A percentile compares a stretch with the other conserved stretches of the same genome.
These are phyloP conservation scores for Akabosia matsudoensis DNA, from an alignment of 1,140 invertebrate species.

Conservation along the genomic window DNA sequence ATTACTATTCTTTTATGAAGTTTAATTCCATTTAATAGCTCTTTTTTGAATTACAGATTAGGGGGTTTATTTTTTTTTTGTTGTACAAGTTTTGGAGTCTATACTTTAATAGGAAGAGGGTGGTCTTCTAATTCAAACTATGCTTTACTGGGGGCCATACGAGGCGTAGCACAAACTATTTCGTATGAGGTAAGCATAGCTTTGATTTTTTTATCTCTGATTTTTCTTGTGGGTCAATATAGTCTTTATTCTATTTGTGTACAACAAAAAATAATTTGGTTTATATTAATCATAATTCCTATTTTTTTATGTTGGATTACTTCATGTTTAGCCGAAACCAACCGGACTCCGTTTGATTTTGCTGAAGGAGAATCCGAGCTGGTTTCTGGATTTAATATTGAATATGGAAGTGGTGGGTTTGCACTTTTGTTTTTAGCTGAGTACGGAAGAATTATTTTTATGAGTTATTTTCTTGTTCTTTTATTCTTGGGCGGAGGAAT, in stretches of 20 bases:
- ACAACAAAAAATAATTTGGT: conserved; percentile 55
- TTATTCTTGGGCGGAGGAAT: conserved; percentile 56
- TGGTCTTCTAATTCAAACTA: conserved; percentile 67
- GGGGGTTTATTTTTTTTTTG: conserved; percentile 57
- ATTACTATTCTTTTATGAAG: conserved; percentile 57
- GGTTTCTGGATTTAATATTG: conserved; percentile 72
- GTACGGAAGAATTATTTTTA: conserved; percentile 67
- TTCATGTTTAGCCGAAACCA: conserved; percentile 65
- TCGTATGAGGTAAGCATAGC: conserved; percentile 65
- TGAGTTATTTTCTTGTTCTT: conserved; percentile 57
- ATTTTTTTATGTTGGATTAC: conserved; percentile 58
- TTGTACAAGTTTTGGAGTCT: conserved; percentile 58
- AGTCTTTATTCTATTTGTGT: too few species aligned
- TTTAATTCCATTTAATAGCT: conserved; percentile 54
- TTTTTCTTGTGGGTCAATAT: conserved; percentile 50
- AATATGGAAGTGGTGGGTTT: conserved; percentile 66
- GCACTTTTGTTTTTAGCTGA: conserved; percentile 69
- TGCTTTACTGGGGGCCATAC: conserved; percentile 61
- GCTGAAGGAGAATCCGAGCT: conserved; percentile 69
- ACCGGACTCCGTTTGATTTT: conserved; percentile 75
- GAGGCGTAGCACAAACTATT: conserved; percentile 63
- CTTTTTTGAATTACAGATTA: conserved; percentile 54
- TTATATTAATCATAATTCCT: conserved; percentile 56
- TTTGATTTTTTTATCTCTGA: conserved; percentile 57
- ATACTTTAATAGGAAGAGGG: conserved; percentile 58